phyloP scores from a whole-genome alignment of 2,113 vertebrate species.

The Pseudorectes ferrugineus region DNA sequence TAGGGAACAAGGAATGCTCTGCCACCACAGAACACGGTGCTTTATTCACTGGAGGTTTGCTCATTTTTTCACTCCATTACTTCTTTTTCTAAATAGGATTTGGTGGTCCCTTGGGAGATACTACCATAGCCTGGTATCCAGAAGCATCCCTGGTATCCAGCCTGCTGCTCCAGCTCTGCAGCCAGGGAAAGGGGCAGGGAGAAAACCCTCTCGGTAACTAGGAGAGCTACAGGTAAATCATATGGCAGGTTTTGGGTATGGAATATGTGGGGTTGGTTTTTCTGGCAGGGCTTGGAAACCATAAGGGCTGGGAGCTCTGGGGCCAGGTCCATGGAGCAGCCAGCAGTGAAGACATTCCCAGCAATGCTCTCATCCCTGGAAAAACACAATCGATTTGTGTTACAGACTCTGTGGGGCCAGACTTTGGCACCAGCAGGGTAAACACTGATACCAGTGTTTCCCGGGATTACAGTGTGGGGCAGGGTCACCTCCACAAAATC shows the following conservation, averaged over 20 bases:
- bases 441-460: neutral
- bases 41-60: neutral
- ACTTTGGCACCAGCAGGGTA: neutral
- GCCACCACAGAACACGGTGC: fast-evolving
- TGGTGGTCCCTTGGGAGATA: too few relatives aligned
- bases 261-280: fast-evolving
- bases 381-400: neutral
- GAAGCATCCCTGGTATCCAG: neutral
- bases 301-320: neutral
- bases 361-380: neutral
- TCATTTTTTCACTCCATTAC: too few relatives aligned
- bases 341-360: neutral
- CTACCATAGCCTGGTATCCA: fast-evolving
- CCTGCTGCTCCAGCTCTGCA: neutral
- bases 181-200: neutral
- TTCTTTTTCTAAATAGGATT: neutral
- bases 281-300: neutral
- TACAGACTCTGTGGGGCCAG: neutral
- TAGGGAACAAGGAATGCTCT: neutral
- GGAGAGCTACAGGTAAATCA: neutral
- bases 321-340: fast-evolving
- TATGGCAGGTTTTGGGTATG: neutral
- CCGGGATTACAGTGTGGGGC: neutral
- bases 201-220: neutral
- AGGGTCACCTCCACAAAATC: neutral